Base-by-base conservation (phyloP, 2,113 vertebrate species). In the Rhinoptilus africanus region DNA sequence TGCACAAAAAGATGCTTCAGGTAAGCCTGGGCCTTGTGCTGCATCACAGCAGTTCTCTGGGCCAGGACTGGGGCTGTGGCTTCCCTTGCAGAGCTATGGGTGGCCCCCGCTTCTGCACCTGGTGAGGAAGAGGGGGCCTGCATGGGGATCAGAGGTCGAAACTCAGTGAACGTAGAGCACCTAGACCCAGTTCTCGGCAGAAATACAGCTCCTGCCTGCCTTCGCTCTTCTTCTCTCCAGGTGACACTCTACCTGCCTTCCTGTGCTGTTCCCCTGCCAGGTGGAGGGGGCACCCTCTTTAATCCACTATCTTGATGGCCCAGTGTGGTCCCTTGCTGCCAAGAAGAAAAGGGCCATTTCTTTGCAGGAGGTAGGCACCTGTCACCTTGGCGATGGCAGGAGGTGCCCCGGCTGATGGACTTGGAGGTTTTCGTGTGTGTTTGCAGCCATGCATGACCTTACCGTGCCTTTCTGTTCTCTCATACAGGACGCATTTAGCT, bases 401-500 rank as follows among this genome's bases (percentile, higher is more conserved):
- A 92, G 71, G 66, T 76, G 92, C 92, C 82, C 48, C 15, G 0
- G 39, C 81, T 73, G 57, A 62, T 4, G 16, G 84, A 78, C 80
- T 20, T 23, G 43, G 35, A 5, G 9, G 12, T 72, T 82, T 57
- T 75, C 24, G 81, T 20, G 53, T 20, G 54, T 54, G 41, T 79
- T 57, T 80, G 59, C 60, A 77, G 74, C 69, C 34, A 4, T 79
- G 53, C 68, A 6, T 89, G 80, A 57, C 32, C 92, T 94, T 7
- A 84, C 71, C 34, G 35, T 89, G 62, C 88, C 74, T 88, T 62
- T 96, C 41, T 91, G 56, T 60, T 97, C 75, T 97, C 76, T 97
- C 82, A 16, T 68, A 13, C 89, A 99, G 99, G 99, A 99, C 30
- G 99, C 99, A 4, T 99, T 99, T 96, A 99, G 99, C 98, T 98